A percentile compares a stretch with the other conserved stretches of the same genome.
phyloP scores from a whole-genome alignment of 2,113 vertebrate genomes.

The Verasper variegatus region DNA sequence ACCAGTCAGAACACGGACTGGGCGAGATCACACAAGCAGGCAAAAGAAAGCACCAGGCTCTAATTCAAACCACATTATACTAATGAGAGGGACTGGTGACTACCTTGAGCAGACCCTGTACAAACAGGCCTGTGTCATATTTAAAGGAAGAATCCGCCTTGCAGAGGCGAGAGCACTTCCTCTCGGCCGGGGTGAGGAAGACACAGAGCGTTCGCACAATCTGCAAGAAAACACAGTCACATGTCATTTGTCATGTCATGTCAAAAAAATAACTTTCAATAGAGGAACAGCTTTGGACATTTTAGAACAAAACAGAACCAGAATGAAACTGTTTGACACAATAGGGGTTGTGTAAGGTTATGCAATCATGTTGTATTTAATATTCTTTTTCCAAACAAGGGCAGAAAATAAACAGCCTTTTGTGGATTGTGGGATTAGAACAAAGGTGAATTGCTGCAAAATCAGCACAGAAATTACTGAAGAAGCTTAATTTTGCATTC shows the following conservation, averaged over 20 bases:
- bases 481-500: background rate
- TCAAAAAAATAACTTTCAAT: background rate
- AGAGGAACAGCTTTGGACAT: background rate
- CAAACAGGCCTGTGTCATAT: slow-evolving; percentile 96
- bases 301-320: background rate
- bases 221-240: slow-evolving; percentile 67
- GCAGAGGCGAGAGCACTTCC: slow-evolving; percentile 94
- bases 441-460: background rate
- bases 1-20: slow-evolving; percentile 2
- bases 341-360: background rate
- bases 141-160: slow-evolving; percentile 89
- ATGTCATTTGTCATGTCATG: no score
- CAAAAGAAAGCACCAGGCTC: background rate
- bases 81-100: slow-evolving; percentile 4
- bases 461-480: background rate
- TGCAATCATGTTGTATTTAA: background rate
- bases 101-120: slow-evolving; percentile 98
- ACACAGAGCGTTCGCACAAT: slow-evolving; percentile 94
- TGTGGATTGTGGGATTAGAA: background rate
- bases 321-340: background rate
- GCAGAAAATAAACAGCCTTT: background rate
- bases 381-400: background rate
- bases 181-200: slow-evolving; percentile 92
- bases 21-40: slow-evolving; percentile 19
- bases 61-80: background rate